Base-by-base conservation (phyloP, 2,888 invertebrate genomes). In the Agonopterix arenella region DNA sequence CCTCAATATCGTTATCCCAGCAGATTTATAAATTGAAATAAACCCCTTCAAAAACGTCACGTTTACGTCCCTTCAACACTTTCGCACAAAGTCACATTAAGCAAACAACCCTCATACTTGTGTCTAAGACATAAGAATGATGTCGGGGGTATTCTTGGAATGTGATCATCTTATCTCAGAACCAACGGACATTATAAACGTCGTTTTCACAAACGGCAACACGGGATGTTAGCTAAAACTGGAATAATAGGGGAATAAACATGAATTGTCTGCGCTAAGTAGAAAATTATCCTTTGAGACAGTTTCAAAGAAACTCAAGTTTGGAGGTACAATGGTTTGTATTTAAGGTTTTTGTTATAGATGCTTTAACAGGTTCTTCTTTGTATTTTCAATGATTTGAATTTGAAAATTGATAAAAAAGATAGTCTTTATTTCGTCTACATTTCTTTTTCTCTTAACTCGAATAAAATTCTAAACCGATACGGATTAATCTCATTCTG, bases 211-310 rank as follows among this genome's bases (percentile, higher is more conserved):
- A 36, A 49, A 52, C 47, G 52, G 48, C 42, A 36, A 43, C 43
- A 44, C 37, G 47, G 48, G 37, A 36, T 28, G n/a, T 43, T 11
- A 11, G 11, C 11, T n/a, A 28, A 11, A 38, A 51, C 41, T 44
- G 50, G 51, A 49, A 55, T 52, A 55, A 55, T 55, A 47, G 49
- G 16, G 51, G 48, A 51, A 53, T 55, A 49, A 52, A 51, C 51
- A 44, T 50, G 49, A 55, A 55, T 53, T 49, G 55, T 51, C 52
- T 37, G 36, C 36, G 46, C 45, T 52, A 52, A 55, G 55, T 51
- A 47, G 46, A 51, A 55, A 49, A 55, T 55, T 55, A 55, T 55
- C 55, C 55, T 52, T 43, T 49, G 52, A 52, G 50, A 52, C 52
- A 45, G 46, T 50, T 28, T 28, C 28, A 28, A 4, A 4, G 28